Evolutionary conservation across 2,888 invertebrate species (phyloP), one percentile per base, ranked within the genome.

Genomic region (Dusona sp.): DNA sequence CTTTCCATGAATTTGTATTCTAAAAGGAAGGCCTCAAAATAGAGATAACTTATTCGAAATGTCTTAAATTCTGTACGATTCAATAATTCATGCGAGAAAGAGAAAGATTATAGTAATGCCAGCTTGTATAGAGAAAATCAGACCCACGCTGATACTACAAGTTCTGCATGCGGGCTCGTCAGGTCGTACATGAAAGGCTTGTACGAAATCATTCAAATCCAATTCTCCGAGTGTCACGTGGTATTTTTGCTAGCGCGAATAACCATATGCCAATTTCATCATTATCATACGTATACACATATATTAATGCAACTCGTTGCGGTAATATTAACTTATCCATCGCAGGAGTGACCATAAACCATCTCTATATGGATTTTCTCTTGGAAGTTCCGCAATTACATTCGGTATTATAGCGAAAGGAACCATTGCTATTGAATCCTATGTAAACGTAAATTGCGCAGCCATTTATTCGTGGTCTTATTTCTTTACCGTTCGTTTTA

Each of bases 251-350:
- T 29, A 25, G 45, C 38, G n/a, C 33, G 48, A 54, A 80, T 75
- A 77, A 77, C 42, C 42, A 42, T 68, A 51, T 45, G 70, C 72
- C 80, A 80, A 77, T 80, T 29, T 33, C 51, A 67, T 79, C 54
- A 61, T 61, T 29, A 25, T 61, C 29, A 6, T 61, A 61, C 61
- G 6, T 25, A 29, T 6, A 29, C 6, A 29, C 29, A 16, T 25
- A 54, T 54, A 61, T 61, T 61, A 61, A 6, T 61, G 29, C 29
- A 61, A 61, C 25, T 61, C 61, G 29, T 61, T 61, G 61, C 29
- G 29, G 16, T 61, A 61, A 61, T 61, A 29, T 61, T 61, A 29
- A 61, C 13, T 61, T 29, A 61, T 61, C 61, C 29, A 61, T 61
- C 61, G 29, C 61, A n/a, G n/a, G 61, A 29, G 29, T 61, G 61